These are phyloP conservation scores for Philonicus albiceps DNA, from an alignment of 2,888 invertebrate species.

Conservation along the genomic window DNA sequence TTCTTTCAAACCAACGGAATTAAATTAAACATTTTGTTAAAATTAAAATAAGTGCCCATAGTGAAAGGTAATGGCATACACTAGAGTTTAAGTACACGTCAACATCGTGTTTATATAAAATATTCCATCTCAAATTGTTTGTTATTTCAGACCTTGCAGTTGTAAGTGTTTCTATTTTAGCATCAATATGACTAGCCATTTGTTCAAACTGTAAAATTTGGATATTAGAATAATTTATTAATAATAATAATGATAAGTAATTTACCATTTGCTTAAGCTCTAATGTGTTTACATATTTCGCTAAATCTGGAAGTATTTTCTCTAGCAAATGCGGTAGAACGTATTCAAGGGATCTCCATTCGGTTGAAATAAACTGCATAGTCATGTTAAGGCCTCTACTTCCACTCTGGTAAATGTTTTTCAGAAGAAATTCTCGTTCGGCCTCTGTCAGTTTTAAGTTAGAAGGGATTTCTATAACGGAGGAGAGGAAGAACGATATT, in stretches of 20 bases:
- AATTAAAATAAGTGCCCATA: neutral
- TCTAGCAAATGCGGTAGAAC: neutral
- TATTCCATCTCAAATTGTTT: neutral
- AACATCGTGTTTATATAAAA: neutral
- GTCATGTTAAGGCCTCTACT: neutral
- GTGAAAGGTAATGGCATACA: neutral
- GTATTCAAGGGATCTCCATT: neutral
- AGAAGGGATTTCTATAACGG: neutral
- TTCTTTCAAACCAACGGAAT: too few relatives aligned
- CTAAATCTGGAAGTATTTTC: neutral
- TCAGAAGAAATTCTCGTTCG: neutral
- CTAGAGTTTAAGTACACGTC: neutral
- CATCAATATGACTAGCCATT: neutral
- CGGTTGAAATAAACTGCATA: neutral
- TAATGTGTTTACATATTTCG: neutral
- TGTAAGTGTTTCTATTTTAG: neutral
- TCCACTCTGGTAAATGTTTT: neutral
- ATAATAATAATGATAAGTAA: neutral
- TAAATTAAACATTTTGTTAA: neutral
- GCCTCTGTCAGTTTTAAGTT: neutral
- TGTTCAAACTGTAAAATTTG: neutral
- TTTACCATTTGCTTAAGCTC: neutral
- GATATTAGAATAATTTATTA: neutral
- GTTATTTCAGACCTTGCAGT: neutral
- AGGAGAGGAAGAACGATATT: neutral